These are phyloP conservation scores for Silurus lanzhouensis DNA, from an alignment of 2,797 vertebrate genomes.

Conservation along the genomic window DNA sequence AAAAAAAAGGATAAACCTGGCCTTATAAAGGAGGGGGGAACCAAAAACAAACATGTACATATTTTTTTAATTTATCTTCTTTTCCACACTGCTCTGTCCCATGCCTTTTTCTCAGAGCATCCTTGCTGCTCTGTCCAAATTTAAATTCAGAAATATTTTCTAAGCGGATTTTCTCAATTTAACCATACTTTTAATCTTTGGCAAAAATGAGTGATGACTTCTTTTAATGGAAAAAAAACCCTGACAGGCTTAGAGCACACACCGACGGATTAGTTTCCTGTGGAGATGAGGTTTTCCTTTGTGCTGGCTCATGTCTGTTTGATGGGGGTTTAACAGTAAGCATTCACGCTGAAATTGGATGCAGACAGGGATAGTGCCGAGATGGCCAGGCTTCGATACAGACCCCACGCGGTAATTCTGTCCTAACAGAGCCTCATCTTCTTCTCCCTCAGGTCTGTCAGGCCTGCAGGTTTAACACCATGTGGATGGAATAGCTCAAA, in stretches of 20 bases:
- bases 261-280: slow-evolving; percentile 97
- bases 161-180: slow-evolving; percentile 99
- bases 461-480: slow-evolving; percentile 61
- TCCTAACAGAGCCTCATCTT: slow-evolving; percentile 66
- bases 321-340: slow-evolving; percentile 99
- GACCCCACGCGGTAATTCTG: slow-evolving; percentile 86
- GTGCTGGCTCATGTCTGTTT: slow-evolving; percentile 95
- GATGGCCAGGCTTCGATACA: slow-evolving; percentile 94
- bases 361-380: slow-evolving; percentile 94
- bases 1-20: slow-evolving; percentile 41
- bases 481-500: slow-evolving; percentile 47
- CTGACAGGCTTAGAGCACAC: slow-evolving; percentile 97
- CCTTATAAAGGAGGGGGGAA: slow-evolving; percentile 62
- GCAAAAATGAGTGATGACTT: slow-evolving; percentile 99
- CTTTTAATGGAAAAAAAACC: slow-evolving; percentile 93
- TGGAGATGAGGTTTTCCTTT: slow-evolving; percentile 99
- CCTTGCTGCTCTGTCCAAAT: slow-evolving; percentile 76
- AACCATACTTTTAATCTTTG: slow-evolving; percentile 99
- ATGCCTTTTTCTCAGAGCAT: slow-evolving; percentile 31
- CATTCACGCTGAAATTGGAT: slow-evolving; percentile 98
- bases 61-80: slow-evolving; percentile 74
- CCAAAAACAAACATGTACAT: slow-evolving; percentile 75
- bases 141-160: slow-evolving; percentile 92
- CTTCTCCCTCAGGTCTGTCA: slow-evolving; percentile 71
- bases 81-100: slow-evolving; percentile 64